Base-by-base conservation (phyloP, 2,113 vertebrate species). In the Oryzias melastigma region DNA sequence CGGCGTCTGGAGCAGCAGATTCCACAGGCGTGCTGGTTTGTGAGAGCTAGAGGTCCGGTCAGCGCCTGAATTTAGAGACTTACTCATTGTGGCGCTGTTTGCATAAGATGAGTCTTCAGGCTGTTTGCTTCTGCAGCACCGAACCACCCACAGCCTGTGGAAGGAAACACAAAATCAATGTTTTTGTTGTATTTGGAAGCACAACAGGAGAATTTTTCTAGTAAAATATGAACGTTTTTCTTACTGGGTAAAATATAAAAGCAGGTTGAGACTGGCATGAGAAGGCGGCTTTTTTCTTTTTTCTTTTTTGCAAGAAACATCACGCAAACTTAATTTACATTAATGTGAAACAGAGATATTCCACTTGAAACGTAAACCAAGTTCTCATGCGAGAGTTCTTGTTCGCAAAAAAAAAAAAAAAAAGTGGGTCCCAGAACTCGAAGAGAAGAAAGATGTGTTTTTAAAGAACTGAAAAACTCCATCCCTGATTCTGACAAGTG, bases 1-100 rank as follows among this genome's bases (percentile, higher is more conserved):
- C 46, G 7, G 60, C 13, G 63, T 78, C 78, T 79, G 70, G 52
- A 73, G 47, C 65, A 49, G 43, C 61, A 42, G 62, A 65, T 72
- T 40, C 7, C 45, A 61, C 55, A 20, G 54, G 42, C 62, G 52
- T 51, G 61, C 16, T 4, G 29, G 60, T 24, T 49, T 50, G 49
- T 25, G 40, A 6, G 54, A 17, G 52, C 18, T 18, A 18, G 68
- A 64, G 13, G 54, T 67, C 71, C 76, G 80, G 53, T 54, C 54
- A 25, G 46, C 41, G 67, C 73, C 68, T 68, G 49, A 57, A 20
- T 45, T 12, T 15, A 52, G 52, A 40, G 59, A 91, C 92, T 89
- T 81, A 93, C 92, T 92, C 91, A 93, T 93, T 64, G 82, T 84
- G 77, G 76, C 52, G 51, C 49, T 25, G 66, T 67, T 58, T 73